Conservation (phyloP, 2,113 vertebrate genomes). For the Scytalopus superciliaris region DNA sequence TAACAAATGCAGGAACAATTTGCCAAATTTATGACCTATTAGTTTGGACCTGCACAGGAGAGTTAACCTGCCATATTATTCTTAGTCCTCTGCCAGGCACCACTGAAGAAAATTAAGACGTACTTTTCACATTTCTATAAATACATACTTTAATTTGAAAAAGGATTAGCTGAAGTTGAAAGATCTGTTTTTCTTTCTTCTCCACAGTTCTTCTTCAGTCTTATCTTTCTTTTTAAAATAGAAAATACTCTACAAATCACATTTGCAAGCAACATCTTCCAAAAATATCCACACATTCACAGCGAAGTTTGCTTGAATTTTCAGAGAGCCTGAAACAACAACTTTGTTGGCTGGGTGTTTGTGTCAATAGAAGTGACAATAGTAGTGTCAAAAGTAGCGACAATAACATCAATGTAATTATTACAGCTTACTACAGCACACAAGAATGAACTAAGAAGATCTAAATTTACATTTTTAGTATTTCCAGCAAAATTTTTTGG, state of each 20-base stretch:
- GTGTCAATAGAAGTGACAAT: background rate
- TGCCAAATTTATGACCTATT: background rate
- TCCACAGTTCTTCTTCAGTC: background rate
- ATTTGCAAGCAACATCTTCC: background rate
- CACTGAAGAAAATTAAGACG: background rate
- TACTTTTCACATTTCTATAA: background rate
- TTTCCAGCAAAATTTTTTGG: background rate
- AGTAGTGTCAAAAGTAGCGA: background rate
- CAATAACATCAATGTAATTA: background rate
- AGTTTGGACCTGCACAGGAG: background rate
- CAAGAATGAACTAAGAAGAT: background rate
- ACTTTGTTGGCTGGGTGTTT: background rate
- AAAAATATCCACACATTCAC: background rate
- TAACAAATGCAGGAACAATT: background rate
- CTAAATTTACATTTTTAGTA: background rate
- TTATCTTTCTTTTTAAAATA: background rate
- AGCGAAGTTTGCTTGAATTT: background rate
- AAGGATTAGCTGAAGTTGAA: background rate
- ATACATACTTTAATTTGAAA: background rate
- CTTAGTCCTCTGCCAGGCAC: background rate
- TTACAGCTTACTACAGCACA: background rate
- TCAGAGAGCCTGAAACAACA: background rate
- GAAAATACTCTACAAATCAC: background rate
- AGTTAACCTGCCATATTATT: background rate
- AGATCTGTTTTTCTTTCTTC: background rate